phyloP scores from a whole-genome alignment of 2,113 vertebrate genomes.

The Ciconia boyciana region DNA sequence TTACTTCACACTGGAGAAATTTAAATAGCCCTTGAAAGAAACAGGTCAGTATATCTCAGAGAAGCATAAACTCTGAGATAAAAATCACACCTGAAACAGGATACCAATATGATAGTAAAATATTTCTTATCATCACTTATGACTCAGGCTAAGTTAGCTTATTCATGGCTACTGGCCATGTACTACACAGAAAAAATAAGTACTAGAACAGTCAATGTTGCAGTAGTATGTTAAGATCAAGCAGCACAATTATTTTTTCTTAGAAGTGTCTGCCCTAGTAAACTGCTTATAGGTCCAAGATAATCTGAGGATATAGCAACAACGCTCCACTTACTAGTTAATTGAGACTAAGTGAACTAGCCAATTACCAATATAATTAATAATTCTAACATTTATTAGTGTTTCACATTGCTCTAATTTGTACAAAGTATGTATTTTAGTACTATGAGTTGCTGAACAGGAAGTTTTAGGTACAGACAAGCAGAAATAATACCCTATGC shows the following conservation, averaged over 20 bases:
- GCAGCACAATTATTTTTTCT: background rate
- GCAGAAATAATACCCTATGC: background rate
- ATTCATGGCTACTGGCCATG: background rate
- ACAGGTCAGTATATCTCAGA: background rate
- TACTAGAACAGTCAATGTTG: background rate
- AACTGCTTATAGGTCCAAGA: background rate
- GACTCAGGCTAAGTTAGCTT: background rate
- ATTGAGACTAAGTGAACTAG: background rate
- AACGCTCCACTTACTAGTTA: background rate
- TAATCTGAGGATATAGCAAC: background rate
- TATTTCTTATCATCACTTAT: background rate
- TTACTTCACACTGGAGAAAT: background rate
- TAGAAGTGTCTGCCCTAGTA: no score
- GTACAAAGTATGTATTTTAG: background rate
- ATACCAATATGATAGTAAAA: rapidly evolving
- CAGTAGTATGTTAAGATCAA: background rate
- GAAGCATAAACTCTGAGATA: background rate
- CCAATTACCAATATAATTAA: background rate
- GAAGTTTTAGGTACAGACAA: background rate
- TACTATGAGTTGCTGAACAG: background rate
- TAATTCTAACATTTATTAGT: background rate
- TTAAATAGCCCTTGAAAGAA: background rate
- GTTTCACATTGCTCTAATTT: background rate
- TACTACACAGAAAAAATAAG: background rate
- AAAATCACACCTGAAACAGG: background rate